Base-by-base conservation (phyloP, 2,797 vertebrate species). In the Pangasius macronema region DNA sequence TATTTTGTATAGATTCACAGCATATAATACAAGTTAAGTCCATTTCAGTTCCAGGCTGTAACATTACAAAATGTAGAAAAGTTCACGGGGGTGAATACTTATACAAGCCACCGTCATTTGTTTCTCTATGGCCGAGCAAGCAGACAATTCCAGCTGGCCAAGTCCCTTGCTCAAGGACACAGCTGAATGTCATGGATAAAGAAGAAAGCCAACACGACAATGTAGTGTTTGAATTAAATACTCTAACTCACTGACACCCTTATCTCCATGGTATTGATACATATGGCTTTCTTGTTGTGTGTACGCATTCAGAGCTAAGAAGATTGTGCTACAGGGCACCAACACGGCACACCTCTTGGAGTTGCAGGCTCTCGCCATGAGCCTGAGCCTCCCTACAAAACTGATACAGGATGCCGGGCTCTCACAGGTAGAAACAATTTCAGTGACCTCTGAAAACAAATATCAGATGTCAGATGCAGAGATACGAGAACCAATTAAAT, bases 361-460 rank as follows among this genome's bases (percentile, higher is more conserved):
- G 91, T 93, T 97, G 55, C 96, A 97, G 88, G 97, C 96, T 30
- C 91, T 96, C 89, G 96, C 96, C 20, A 94, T 97, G 94, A 97
- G 95, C 90, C 93, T 97, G 91, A 96, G 93, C 80, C 92, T 97
- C 85, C 96, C 96, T 53, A 95, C 95, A 0, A 96, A 97, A 90
- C 92, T 97, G 91, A 96, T 97, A 86, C 96, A 96, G 90, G 96
- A 97, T 90, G 96, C 96, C 39, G 96, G 96, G 39, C 94, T 95
- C 13, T 97, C 96, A 85, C 95, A 97, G 96, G 97, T 97, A 89
- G 70, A 42, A 5, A 30, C 39, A 57, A 85, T 22, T 36, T 51
- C 39, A 22, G 9, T 51, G 42, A 36, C 3, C 7, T 24, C 10
- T 14, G 18, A 53, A 77, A 77, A 53, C 14, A 55, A 55, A 24